Evolutionary conservation across 2,113 vertebrate species (phyloP), one percentile per base, ranked within the genome.

Genomic region (Egretta garzetta): DNA sequence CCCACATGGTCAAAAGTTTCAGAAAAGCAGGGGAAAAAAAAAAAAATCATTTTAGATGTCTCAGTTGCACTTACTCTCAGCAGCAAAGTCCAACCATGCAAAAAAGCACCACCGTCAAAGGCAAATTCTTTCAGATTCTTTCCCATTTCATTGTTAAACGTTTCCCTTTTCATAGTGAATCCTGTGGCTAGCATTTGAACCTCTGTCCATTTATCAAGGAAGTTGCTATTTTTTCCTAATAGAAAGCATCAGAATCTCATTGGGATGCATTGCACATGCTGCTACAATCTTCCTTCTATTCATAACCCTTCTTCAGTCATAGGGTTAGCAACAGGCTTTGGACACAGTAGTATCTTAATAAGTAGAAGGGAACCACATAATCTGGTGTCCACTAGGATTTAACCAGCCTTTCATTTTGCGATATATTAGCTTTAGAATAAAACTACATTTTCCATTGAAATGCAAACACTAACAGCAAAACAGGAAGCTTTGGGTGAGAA

Each of bases 1-100:
- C 88, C 88, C 81, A 96, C 91, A 93, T 53, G 92, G 91, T 71
- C 91, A 89, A 88, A 97, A 95, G 98, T 98, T 98, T 97, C 98
- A 97, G 95, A 98, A 98, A 98, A 97, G 96, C 96, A 93, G 59
- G 93, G 41, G 8, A n/a, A n/a, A 39, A 28, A 96, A 11, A 39
- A 27, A 96, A 96, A 96, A 90, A 88, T 80, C 18, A 64, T 92
- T 93, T 86, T 91, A 96, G 96, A 97, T 97, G 97, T 98, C 98
- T 98, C 98, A 59, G 66, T 64, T 62, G 58, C 49, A 93, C 43
- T 68, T 43, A 52, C 52, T 92, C 49, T 84, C 60, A 72, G 77
- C 66, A 88, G 58, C 16, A 41, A 80, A 89, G 73, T 68, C 45
- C 75, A 95, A 86, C 12, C 0, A 0, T 41, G 76, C 50, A 96